phyloP scores from a whole-genome alignment of 2,888 invertebrate species.

The Drosophila robusta region DNA sequence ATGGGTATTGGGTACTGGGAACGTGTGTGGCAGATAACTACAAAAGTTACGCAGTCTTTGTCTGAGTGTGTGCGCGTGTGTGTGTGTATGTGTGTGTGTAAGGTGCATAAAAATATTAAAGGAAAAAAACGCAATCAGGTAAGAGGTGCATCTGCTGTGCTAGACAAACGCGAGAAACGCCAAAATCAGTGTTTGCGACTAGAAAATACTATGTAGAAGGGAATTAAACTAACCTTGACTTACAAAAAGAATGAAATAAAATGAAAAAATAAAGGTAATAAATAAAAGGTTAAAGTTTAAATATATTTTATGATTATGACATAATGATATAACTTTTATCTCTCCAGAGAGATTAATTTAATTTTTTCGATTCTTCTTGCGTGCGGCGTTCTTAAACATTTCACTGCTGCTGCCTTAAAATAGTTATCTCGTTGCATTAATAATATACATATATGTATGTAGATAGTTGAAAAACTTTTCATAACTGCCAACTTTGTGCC shows the following conservation, averaged over 20 bases:
- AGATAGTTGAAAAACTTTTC: too few relatives aligned
- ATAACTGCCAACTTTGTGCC: not conserved
- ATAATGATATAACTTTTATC: too few relatives aligned
- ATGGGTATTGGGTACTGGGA: constrained; percentile 16
- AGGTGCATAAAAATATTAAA: constrained; percentile 55
- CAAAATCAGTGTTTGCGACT: constrained; percentile 1
- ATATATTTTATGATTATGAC: too few relatives aligned
- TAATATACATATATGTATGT: not conserved
- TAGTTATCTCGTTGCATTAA: not conserved
- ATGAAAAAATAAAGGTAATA: not conserved
- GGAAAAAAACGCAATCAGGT: constrained; percentile 12
- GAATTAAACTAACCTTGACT: not conserved
- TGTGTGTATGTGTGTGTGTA: constrained; percentile 19
- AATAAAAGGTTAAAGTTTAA: too few relatives aligned
- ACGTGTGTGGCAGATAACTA: constrained; percentile 31
- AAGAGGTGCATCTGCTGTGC: constrained; percentile 33
- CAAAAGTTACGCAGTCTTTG: constrained; percentile 22
- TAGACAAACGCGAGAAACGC: constrained; percentile 3
- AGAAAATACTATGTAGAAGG: constrained; percentile 3
- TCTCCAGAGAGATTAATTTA: too few relatives aligned
- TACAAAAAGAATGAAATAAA: not conserved
- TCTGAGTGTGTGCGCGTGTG: constrained; percentile 1
- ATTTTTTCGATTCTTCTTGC: too few relatives aligned
- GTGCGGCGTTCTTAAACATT: too few relatives aligned
- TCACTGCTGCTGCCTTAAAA: not conserved